A percentile compares a stretch with the other conserved stretches of the same genome.
Evolutionary conservation across 2,888 invertebrate species (phyloP).

Genomic region (Fabriciana adippe): DNA sequence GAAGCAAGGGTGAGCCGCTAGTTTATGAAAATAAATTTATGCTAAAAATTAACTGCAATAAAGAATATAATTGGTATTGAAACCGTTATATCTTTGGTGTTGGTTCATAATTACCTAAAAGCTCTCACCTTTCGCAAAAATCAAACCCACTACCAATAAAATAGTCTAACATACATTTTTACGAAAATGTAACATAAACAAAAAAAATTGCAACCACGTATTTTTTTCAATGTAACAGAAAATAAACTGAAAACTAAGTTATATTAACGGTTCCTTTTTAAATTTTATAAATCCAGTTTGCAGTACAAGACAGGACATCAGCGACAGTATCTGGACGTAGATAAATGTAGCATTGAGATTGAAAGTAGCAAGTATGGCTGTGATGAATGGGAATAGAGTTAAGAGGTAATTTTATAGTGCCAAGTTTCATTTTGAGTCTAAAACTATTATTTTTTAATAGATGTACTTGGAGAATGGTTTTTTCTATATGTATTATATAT

Average conservation of each 20-base stretch:
- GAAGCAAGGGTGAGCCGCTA: too few species aligned
- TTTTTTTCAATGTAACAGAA: background rate
- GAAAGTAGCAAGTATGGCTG: conserved; percentile 27
- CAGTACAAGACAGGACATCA: conserved; percentile 39
- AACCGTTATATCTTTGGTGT: too few species aligned
- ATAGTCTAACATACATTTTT: too few species aligned
- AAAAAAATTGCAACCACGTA: background rate
- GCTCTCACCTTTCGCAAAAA: too few species aligned
- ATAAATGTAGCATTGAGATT: conserved; percentile 53
- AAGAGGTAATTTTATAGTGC: conserved; percentile 21
- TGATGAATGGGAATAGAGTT: conserved; percentile 23
- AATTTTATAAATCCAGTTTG: conserved; percentile 22
- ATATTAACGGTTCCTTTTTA: background rate
- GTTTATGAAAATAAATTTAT: too few species aligned
- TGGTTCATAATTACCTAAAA: too few species aligned
- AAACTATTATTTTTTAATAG: background rate
- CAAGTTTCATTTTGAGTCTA: conserved; percentile 3
- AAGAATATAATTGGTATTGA: too few species aligned
- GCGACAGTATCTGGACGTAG: conserved; percentile 55
- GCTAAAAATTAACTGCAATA: too few species aligned
- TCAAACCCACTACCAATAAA: too few species aligned
- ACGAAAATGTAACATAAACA: too few species aligned
- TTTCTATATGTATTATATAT: background rate
- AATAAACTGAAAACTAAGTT: background rate
- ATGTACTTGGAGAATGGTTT: background rate